Evolutionary conservation across 2,797 vertebrate species (phyloP).

Genomic region (Botia kubotai): DNA sequence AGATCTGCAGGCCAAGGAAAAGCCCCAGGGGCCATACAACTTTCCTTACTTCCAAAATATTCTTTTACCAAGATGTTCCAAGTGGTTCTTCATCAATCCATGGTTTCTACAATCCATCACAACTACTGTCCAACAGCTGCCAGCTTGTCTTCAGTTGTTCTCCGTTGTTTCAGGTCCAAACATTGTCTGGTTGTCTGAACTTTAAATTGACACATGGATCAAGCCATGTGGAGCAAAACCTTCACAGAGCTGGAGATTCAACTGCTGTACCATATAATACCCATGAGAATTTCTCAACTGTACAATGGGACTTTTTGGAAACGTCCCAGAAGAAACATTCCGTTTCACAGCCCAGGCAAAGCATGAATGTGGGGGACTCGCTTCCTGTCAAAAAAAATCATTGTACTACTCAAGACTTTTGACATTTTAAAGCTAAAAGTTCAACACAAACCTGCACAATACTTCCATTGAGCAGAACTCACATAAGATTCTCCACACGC

Average conservation of each 20-base stretch:
- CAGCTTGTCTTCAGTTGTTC: neutral
- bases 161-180: constrained; percentile 15
- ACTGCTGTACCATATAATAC: neutral
- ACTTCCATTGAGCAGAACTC: neutral
- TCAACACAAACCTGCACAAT: neutral
- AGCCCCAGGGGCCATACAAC: neutral
- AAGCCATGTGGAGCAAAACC: constrained; percentile 27
- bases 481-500: neutral
- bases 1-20: constrained; percentile 47
- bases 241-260: constrained; percentile 13
- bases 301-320: neutral
- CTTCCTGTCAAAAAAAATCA: neutral
- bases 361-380: neutral
- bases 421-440: neutral
- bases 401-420: neutral
- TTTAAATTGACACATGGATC: too few species aligned
- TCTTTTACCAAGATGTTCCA: constrained; percentile 1
- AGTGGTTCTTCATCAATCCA: neutral
- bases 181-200: constrained; percentile 15
- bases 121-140: neutral
- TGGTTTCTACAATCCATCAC: neutral
- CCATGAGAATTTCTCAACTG: neutral
- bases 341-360: neutral
- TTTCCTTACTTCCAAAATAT: neutral
- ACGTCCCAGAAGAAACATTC: neutral